A percentile compares a stretch with the other conserved stretches of the same genome.
Conservation (phyloP, 2,113 vertebrate genomes). For the Leptocoma aspasia region DNA sequence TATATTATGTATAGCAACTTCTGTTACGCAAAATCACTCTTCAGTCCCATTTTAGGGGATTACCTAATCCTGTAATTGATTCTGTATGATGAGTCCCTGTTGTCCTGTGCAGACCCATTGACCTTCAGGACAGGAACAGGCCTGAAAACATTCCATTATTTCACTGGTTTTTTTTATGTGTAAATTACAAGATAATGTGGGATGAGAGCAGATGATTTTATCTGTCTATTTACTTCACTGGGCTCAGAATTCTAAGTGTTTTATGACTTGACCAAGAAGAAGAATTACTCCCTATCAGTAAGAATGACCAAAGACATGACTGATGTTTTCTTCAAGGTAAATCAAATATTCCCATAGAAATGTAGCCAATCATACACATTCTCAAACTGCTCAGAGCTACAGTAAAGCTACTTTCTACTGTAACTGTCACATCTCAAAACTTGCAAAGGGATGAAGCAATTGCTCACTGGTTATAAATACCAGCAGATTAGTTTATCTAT, state of each 20-base stretch:
- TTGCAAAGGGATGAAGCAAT: slow-evolving; percentile 21
- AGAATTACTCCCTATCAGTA: neutral
- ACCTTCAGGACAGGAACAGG: slow-evolving; percentile 9
- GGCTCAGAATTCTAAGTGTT: slow-evolving; percentile 21
- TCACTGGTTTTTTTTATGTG: slow-evolving; percentile 49
- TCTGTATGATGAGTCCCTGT: neutral
- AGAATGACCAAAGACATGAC: neutral
- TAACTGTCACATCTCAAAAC: neutral
- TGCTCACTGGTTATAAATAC: slow-evolving; percentile 54
- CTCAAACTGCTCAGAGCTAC: neutral
- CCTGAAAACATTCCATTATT: slow-evolving; percentile 65
- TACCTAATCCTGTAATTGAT: slow-evolving; percentile 53
- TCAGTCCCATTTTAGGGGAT: slow-evolving; percentile 47
- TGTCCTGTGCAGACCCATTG: neutral
- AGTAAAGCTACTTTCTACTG: neutral
- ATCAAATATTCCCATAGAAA: neutral
- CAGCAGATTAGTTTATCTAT: slow-evolving; percentile 48
- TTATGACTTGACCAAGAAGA: neutral
- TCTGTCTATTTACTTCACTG: slow-evolving; percentile 44
- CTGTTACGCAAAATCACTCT: slow-evolving; percentile 61
- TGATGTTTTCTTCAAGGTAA: slow-evolving; percentile 14
- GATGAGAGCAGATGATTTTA: slow-evolving; percentile 46
- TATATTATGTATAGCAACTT: slow-evolving; percentile 60
- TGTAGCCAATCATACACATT: neutral
- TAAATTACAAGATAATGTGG: slow-evolving; percentile 60